phyloP scores from a whole-genome alignment of 2,888 invertebrate genomes.

The Chaetogeoica ovagalla region DNA sequence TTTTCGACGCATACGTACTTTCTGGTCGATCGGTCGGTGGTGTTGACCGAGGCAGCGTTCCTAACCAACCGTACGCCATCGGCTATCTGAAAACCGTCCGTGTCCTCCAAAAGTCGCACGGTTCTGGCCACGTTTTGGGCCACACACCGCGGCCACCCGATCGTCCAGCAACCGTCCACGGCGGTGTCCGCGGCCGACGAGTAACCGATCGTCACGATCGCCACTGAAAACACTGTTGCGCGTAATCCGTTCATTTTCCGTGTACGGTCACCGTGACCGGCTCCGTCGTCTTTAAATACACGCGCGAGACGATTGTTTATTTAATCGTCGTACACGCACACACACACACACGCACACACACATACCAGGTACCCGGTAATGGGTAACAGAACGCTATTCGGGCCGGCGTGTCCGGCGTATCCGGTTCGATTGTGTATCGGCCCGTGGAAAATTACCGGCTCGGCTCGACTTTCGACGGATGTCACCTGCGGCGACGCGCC shows the following conservation, averaged over 20 bases:
- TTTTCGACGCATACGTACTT: slow-evolving; percentile 1
- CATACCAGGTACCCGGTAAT: neutral
- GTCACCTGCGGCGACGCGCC: neutral
- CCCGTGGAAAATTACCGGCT: slow-evolving; percentile 20
- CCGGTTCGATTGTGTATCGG: slow-evolving; percentile 37
- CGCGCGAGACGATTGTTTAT: neutral
- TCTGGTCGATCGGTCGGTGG: neutral
- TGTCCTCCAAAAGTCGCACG: slow-evolving; percentile 1
- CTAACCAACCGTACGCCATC: slow-evolving; percentile 28
- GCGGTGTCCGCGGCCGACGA: neutral
- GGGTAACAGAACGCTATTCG: neutral
- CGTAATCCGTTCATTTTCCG: slow-evolving; percentile 13
- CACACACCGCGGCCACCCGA: slow-evolving; percentile 14
- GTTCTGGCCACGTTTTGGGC: slow-evolving; percentile 25
- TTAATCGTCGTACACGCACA: neutral
- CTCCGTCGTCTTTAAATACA: slow-evolving; percentile 5
- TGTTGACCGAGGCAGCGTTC: neutral
- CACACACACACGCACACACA: too few species aligned
- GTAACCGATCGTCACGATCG: neutral
- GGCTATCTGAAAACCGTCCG: neutral
- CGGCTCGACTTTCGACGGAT: neutral
- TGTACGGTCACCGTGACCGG: slow-evolving; percentile 25
- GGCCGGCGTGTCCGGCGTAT: neutral
- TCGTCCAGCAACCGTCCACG: neutral
- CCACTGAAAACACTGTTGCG: neutral